phyloP scores from a whole-genome alignment of 2,113 vertebrate species.

The Oncorhynchus mykiss region DNA sequence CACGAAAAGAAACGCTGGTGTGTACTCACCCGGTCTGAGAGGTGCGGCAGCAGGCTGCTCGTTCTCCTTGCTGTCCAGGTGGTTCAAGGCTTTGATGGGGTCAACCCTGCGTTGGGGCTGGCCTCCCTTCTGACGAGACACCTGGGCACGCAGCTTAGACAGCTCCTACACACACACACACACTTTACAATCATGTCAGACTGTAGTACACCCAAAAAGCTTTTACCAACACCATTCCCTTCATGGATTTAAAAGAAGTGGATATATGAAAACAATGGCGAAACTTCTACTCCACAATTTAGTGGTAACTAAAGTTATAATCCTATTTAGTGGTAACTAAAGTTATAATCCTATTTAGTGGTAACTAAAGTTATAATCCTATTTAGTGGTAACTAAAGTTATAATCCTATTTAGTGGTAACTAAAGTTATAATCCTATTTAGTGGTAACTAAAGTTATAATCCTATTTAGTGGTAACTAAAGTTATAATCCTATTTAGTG shows the following conservation, averaged over 20 bases:
- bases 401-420: too few species aligned
- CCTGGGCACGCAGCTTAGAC: constrained; percentile 76
- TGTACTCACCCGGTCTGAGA: constrained; percentile 79
- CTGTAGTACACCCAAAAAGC: too few species aligned
- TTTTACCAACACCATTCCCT: constrained; percentile 76
- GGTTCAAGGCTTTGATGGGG: constrained; percentile 88
- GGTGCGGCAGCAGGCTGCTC: constrained; percentile 55
- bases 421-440: too few species aligned
- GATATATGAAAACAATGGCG: too few species aligned
- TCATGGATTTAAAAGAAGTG: too few species aligned
- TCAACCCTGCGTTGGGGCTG: constrained; percentile 79
- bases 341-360: too few species aligned
- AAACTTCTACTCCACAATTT: constrained; percentile 48
- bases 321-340: too few species aligned
- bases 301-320: constrained; percentile 66
- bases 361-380: too few species aligned
- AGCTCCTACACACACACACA: constrained; percentile 75
- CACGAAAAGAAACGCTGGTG: background rate
- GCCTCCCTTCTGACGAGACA: constrained; percentile 78
- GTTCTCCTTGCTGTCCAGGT: constrained; percentile 85
- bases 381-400: too few species aligned
- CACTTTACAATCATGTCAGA: background rate
- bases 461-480: too few species aligned
- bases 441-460: too few species aligned
- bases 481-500: too few species aligned